These are phyloP conservation scores for Plectrocnemia conspersa DNA, from an alignment of 1,140 invertebrate species.

Conservation along the genomic window DNA sequence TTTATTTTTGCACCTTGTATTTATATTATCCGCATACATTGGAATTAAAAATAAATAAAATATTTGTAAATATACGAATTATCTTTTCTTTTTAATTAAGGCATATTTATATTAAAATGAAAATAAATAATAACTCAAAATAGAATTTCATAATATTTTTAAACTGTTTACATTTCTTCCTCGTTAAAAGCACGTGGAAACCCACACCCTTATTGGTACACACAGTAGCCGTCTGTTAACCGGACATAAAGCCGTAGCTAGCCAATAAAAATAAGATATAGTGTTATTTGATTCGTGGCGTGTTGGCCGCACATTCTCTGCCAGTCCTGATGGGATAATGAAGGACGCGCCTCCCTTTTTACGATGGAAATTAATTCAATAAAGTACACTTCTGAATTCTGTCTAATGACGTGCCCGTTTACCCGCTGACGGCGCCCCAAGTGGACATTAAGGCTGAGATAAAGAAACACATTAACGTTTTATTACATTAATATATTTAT, in stretches of 20 bases:
- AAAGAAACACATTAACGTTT: slow-evolving; percentile 33
- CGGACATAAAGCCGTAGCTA: slow-evolving; percentile 25
- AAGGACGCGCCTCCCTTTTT: slow-evolving; percentile 33
- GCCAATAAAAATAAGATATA: slow-evolving; percentile 32
- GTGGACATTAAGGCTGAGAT: slow-evolving; percentile 32
- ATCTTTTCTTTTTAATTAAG: no score
- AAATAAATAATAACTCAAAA: no score
- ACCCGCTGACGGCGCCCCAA: slow-evolving; percentile 1
- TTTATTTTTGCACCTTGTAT: no score
- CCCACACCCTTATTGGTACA: neutral
- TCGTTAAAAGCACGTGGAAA: no score
- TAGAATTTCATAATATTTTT: no score
- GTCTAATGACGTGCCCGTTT: slow-evolving; percentile 28
- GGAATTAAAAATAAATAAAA: no score
- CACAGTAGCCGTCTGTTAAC: neutral
- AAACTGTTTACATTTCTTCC: neutral
- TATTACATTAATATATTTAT: slow-evolving; percentile 34
- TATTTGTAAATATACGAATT: no score
- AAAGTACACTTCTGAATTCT: slow-evolving; percentile 15
- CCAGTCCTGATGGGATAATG: slow-evolving; percentile 31
- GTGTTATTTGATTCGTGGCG: slow-evolving; percentile 35
- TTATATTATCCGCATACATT: no score
- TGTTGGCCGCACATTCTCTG: slow-evolving; percentile 26
- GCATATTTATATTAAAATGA: no score
- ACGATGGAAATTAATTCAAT: slow-evolving; percentile 35